phyloP scores from a whole-genome alignment of 1,140 invertebrate species.

The Aporrectodea caliginosa region DNA sequence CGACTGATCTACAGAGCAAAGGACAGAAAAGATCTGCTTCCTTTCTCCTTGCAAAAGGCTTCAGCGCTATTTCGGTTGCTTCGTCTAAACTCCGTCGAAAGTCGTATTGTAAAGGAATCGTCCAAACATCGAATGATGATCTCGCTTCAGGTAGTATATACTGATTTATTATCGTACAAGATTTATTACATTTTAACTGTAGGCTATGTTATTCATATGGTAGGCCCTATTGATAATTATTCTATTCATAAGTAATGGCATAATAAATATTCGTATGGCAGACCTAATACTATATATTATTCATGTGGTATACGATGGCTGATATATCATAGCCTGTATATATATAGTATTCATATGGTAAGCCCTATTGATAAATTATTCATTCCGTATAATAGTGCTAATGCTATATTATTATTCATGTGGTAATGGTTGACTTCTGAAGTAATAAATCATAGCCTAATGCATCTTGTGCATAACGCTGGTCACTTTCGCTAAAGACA shows the following conservation, averaged over 20 bases:
- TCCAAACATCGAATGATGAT: neutral
- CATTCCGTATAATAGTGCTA: neutral
- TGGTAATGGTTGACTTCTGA: neutral
- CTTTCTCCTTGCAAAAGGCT: too few species aligned
- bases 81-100: too few species aligned
- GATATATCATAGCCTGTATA: neutral
- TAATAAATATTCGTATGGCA: neutral
- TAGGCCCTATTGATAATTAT: neutral
- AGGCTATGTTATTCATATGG: too few species aligned
- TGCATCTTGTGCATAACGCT: too few species aligned
- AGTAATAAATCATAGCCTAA: neutral
- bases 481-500: too few species aligned
- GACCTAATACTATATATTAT: neutral
- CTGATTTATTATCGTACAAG: neutral
- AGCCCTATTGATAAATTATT: neutral
- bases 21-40: neutral
- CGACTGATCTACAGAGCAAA: neutral
- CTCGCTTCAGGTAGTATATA: neutral
- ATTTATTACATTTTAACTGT: too few species aligned
- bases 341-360: neutral
- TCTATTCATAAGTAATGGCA: neutral
- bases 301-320: neutral
- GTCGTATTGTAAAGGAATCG: too few species aligned
- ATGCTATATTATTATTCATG: neutral
- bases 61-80: too few species aligned